Conservation (phyloP, 2,888 invertebrate genomes). For the Dastarcus helophoroides region DNA sequence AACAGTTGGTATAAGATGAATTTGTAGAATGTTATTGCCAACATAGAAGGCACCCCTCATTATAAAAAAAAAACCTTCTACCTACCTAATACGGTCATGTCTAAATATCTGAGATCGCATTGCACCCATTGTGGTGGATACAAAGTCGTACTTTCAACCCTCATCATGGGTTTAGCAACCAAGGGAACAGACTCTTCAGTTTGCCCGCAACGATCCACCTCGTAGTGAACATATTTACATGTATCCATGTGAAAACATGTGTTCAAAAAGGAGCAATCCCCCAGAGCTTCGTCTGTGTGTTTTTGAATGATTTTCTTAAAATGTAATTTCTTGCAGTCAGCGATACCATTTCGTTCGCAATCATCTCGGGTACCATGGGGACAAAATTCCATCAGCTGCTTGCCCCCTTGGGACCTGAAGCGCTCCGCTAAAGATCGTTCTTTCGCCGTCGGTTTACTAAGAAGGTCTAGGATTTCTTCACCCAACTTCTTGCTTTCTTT, state of each 20-base stretch:
- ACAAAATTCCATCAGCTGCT: constrained; percentile 91
- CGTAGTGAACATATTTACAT: constrained; percentile 97
- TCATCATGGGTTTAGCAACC: constrained; percentile 24
- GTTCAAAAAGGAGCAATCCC: constrained; percentile 95
- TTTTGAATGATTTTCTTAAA: constrained; percentile 93
- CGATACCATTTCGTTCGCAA: constrained; percentile 49
- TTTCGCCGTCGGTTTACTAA: constrained; percentile 93
- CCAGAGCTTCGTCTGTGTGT: constrained; percentile 87
- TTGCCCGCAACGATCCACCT: constrained; percentile 70
- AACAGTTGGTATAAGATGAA: too few species aligned
- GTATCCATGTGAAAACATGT: constrained; percentile 99
- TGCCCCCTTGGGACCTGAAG: constrained; percentile 90
- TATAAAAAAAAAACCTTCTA: constrained; percentile 3
- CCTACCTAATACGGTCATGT: constrained; percentile 76
- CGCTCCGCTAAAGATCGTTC: constrained; percentile 90
- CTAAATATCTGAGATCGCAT: constrained; percentile 84
- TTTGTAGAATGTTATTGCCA: too few species aligned
- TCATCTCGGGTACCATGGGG: constrained; percentile 89
- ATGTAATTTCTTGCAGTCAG: constrained; percentile 79
- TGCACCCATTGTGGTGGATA: constrained; percentile 95
- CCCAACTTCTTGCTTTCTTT: constrained; percentile 91
- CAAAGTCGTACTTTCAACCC: constrained; percentile 47
- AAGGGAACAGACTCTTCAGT: constrained; percentile 30
- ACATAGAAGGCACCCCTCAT: not conserved
- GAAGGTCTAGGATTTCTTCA: constrained; percentile 86